Base-by-base conservation (phyloP, 2,888 invertebrate species). In the Marronus borbonicus region DNA sequence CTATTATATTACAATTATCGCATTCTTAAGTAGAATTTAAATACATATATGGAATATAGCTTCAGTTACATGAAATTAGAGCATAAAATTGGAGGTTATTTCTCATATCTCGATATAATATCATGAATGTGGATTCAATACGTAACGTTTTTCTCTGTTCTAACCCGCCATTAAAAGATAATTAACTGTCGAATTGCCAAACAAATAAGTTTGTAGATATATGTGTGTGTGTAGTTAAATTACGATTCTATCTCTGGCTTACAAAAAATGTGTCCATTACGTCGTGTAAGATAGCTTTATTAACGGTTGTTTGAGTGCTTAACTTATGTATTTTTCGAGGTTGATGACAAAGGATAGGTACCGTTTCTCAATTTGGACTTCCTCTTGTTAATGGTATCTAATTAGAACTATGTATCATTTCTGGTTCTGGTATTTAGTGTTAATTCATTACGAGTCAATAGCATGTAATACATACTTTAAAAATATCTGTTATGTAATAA, bases 281-380 rank as follows among this genome's bases (percentile, higher is more conserved):
- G 12, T 68, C 17, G 10, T 36, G 14, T 44, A 49, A 49, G 66
- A 49, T 68, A 68, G 44, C 49, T 68, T 49, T 60, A 49, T 68
- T 70, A 60, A 60, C 39, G 36, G 39, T 72, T 49, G 12, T 68
- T 60, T 10, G 58, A 20, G 72, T 36, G 58, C 60, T 72, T 58
- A 39, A 24, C 20, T 72, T 72, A 44, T 24, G 39, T 36, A 72
- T 60, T 60, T 72, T 17, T 20, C 39, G 28, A 8, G 52, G 60
- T 39, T 60, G 72, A 72, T 72, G 60, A 60, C 58, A 72, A 60
- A 17, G 60, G 49, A 49, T 20, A 49, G 12, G 49, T 68, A 68
- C 66, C 66, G 66, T 68, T 68, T 49, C 17, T 28, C 66, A 49
- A 72, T 72, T 72, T 58, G 8, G 60, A 72, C 72, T 72, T 72